Base-by-base conservation (phyloP, 2,888 invertebrate genomes). In the Euzetes globulus region DNA sequence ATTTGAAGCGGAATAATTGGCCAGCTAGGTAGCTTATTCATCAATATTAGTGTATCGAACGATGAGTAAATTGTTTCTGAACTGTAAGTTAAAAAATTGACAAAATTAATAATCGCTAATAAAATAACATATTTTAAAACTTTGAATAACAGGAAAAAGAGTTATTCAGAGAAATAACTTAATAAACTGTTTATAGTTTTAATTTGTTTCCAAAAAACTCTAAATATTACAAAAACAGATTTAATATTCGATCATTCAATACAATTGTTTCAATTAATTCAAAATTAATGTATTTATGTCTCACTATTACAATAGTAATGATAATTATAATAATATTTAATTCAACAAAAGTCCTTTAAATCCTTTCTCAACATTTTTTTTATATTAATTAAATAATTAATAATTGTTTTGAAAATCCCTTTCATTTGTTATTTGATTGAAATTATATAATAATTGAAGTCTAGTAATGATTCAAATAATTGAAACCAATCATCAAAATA, bases 281-380 rank as follows among this genome's bases (percentile, higher is more conserved):
- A 50, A n/a, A 50, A 50, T 50, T 50, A 50, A 33, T 33, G 33
- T 33, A 33, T 33, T 33, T 33, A 50, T n/a, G 15, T 50, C 50
- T 50, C 50, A 50, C 50, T 50, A 50, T 50, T n/a, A 50, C n/a
- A 50, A 50, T 50, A 50, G n/a, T 50, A 50, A 50, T 50, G n/a
- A 50, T 50, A 50, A 50, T 50, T 7, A 50, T 50, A 50, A 50
- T 50, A 5, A 50, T 50, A 50, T 7, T n/a, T 50, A 50, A 50
- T 50, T 50, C n/a, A 50, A 50, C 50, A n/a, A n/a, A n/a, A n/a
- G 4, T 7, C n/a, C 15, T 50, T 50, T 50, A 4, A 50, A 3
- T n/a, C 15, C 15, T 50, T 50, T 50, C n/a, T 50, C 15, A 50
- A 50, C 50, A 50, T n/a, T 50, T 50, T n/a, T n/a, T 50, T 50